These are phyloP conservation scores for Cheilosia variabilis DNA, from an alignment of 2,888 invertebrate genomes.

Conservation along the genomic window DNA sequence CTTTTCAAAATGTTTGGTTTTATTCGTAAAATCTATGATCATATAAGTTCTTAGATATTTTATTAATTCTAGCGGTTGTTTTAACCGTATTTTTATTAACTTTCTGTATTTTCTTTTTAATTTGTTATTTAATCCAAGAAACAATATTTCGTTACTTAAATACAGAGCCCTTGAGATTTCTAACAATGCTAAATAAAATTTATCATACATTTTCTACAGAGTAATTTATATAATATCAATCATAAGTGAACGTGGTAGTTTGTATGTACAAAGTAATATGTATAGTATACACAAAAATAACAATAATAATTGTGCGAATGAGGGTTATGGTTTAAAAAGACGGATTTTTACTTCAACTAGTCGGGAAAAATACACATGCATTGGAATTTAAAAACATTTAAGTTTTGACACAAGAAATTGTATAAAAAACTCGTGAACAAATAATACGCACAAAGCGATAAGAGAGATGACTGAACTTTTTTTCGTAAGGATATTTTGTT, in stretches of 20 bases:
- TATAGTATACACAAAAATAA: conserved; percentile 22
- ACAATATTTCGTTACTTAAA: conserved; percentile 52
- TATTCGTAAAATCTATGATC: conserved; percentile 71
- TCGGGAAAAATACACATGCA: conserved; percentile 25
- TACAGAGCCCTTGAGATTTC: conserved; percentile 67
- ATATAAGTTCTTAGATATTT: conserved; percentile 72
- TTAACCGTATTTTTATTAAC: conserved; percentile 43
- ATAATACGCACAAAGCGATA: too few species aligned
- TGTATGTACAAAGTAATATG: conserved; percentile 43
- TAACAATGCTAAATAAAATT: conserved; percentile 71
- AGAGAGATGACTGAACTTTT: too few species aligned
- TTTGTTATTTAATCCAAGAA: conserved; percentile 55
- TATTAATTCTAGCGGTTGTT: conserved; percentile 51
- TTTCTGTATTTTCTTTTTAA: conserved; percentile 48
- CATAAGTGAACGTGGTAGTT: conserved; percentile 27
- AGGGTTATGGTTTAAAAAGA: conserved; percentile 49
- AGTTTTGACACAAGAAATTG: too few species aligned
- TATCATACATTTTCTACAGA: conserved; percentile 73
- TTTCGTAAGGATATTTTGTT: too few species aligned
- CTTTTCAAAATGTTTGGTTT: conserved; percentile 71
- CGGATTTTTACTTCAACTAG: conserved; percentile 43
- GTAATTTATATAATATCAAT: conserved; percentile 60
- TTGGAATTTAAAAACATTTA: conserved; percentile 13
- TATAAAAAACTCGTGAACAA: too few species aligned
- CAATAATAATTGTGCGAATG: background rate